A percentile compares a stretch with the other conserved stretches of the same genome.
phyloP scores from a whole-genome alignment of 2,113 vertebrate species.

The Genyomyrus donnyi region DNA sequence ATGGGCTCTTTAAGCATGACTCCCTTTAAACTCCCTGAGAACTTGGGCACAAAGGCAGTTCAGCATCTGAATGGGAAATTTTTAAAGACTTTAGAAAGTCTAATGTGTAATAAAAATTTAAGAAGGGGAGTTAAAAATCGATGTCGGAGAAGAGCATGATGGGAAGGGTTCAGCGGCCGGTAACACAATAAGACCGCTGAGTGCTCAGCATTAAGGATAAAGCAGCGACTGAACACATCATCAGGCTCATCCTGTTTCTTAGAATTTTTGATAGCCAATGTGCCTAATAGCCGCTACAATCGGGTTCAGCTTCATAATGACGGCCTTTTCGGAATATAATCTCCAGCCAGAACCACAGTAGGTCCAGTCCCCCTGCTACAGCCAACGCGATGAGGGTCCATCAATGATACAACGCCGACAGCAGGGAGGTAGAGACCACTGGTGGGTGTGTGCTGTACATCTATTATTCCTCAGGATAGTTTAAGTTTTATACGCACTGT shows the following conservation, averaged over 20 bases:
- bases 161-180: background rate
- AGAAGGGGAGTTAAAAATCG: background rate
- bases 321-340: background rate
- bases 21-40: background rate
- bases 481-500: background rate
- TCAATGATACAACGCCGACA: background rate
- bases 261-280: background rate
- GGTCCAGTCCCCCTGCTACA: background rate
- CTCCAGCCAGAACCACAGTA: background rate
- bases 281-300: background rate
- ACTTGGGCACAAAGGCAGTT: background rate
- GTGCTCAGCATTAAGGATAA: background rate
- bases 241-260: background rate
- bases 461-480: background rate
- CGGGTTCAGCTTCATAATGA: background rate
- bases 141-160: background rate
- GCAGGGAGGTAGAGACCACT: background rate
- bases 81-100: background rate
- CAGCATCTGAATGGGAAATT: conserved; percentile 1
- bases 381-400: background rate
- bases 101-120: conserved; percentile 7
- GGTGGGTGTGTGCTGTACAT: background rate
- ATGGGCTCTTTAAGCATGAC: background rate
- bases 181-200: background rate
- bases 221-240: background rate